Evolutionary conservation across 2,113 vertebrate genomes (phyloP).

Genomic region (Engystomops pustulosus): DNA sequence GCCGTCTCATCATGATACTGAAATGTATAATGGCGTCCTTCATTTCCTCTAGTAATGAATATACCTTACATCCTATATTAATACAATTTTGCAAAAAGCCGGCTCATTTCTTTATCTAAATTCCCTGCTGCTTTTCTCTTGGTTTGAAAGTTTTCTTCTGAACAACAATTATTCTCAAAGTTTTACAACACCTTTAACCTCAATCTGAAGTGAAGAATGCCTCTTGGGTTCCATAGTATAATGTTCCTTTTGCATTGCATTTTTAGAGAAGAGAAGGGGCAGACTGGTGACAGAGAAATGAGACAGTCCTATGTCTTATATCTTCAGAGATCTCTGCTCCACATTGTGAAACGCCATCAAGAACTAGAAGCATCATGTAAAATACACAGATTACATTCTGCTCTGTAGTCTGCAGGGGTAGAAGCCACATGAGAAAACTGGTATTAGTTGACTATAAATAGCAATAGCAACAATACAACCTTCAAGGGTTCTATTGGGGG

Average conservation of each 20-base stretch:
- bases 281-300: constrained; percentile 8
- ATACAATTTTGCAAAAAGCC: constrained; percentile 50
- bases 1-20: constrained; percentile 55
- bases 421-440: neutral
- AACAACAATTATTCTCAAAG: constrained; percentile 60
- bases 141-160: constrained; percentile 53
- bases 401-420: neutral
- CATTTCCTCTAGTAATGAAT: constrained; percentile 60
- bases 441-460: neutral
- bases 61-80: constrained; percentile 58
- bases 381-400: neutral
- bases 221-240: constrained; percentile 49
- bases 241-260: constrained; percentile 40
- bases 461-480: neutral
- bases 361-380: neutral
- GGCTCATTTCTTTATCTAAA: constrained; percentile 54
- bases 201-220: constrained; percentile 49
- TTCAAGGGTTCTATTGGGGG: neutral
- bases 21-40: constrained; percentile 54
- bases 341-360: neutral
- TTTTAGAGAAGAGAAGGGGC: constrained; percentile 36
- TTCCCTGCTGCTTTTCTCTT: constrained; percentile 56
- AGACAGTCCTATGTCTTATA: constrained; percentile 2
- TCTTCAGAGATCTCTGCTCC: neutral
- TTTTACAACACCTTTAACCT: constrained; percentile 56